Evolutionary conservation across 1,140 invertebrate species (phyloP).

Genomic region (Oppia nitens): DNA sequence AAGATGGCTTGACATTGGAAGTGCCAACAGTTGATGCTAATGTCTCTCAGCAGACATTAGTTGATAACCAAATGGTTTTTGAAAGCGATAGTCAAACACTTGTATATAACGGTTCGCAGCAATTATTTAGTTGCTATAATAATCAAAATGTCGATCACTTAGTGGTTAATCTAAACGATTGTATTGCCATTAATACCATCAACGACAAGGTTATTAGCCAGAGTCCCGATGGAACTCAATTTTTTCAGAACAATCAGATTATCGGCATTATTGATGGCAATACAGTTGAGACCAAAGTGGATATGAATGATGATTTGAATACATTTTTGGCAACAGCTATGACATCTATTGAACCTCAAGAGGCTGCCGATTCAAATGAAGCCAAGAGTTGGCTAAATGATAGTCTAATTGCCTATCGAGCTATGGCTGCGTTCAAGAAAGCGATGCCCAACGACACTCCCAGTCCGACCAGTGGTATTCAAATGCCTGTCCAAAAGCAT

Average conservation of each 20-base stretch:
- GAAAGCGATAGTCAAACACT: background rate
- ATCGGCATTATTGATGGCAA: slow-evolving; percentile 12
- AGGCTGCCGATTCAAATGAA: slow-evolving; percentile 4
- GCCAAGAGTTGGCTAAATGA: slow-evolving; percentile 12
- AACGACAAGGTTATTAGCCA: background rate
- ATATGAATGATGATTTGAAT: slow-evolving; percentile 8
- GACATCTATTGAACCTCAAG: background rate
- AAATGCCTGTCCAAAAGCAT: background rate
- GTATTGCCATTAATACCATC: background rate
- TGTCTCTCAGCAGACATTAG: background rate
- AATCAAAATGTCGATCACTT: slow-evolving; percentile 5
- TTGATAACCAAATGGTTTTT: background rate
- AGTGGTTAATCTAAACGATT: background rate
- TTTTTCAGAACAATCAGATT: slow-evolving; percentile 5
- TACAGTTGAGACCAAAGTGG: background rate
- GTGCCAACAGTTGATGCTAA: background rate
- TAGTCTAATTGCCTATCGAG: slow-evolving; percentile 6
- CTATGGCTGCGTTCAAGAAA: slow-evolving; percentile 9
- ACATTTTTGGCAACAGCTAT: background rate
- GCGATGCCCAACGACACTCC: background rate
- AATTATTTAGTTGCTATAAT: background rate
- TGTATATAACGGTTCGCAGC: background rate
- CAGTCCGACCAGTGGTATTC: background rate
- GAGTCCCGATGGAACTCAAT: background rate
- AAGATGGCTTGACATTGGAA: background rate